Evolutionary conservation across 64 coral and sea anemone species (phyloP), one percentile per base, ranked within the genome.

Genomic region (Stichodactyla mertensii): DNA sequence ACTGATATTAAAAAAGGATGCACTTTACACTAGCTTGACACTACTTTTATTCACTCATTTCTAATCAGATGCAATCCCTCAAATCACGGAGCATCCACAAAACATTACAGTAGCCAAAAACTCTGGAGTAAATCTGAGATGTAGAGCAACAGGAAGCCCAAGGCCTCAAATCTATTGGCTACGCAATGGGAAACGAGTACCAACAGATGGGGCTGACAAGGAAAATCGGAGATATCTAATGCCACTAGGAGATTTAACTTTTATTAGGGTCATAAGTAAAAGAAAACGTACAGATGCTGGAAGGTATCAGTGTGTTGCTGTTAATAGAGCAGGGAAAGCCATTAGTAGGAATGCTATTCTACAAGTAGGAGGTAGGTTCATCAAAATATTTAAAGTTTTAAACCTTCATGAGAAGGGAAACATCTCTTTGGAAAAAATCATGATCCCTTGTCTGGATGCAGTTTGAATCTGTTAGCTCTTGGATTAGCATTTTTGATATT

Each of bases 341-440:
- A 27, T 51, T 24, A 99, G 97, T 81, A 95, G 86, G 82, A 93
- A 80, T 89, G 93, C 88, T 19, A 90, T 85, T 62, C 51, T 99
- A 14, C 54, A 78, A 85, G 62, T 99, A 79, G 97, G 97, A 92
- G 64, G 97, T 99, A 87, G 91, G 90, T 95, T 52, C 13, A 62
- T 22, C 12, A 12, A 55, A 45, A 45, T 45, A 45, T 45, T 3
- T 45, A 45, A 45, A 45, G 36, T 45, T 45, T 45, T 45, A 45
- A 45, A 45, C 36, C 1, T 45, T 45, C 1, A 1, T 31, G 28
- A 31, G 36, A 45, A 45, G 36, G 36, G 36, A 45, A 45, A 45
- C 3, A 45, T 45, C 1, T 45, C 36, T 45, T 45, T 45, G 1
- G 36, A 45, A 45, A 45, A 45, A 45, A 45, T 45, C 36, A 45